These are phyloP conservation scores for Chymomyza fuscimana DNA, from an alignment of 2,888 invertebrate genomes.

Conservation along the genomic window DNA sequence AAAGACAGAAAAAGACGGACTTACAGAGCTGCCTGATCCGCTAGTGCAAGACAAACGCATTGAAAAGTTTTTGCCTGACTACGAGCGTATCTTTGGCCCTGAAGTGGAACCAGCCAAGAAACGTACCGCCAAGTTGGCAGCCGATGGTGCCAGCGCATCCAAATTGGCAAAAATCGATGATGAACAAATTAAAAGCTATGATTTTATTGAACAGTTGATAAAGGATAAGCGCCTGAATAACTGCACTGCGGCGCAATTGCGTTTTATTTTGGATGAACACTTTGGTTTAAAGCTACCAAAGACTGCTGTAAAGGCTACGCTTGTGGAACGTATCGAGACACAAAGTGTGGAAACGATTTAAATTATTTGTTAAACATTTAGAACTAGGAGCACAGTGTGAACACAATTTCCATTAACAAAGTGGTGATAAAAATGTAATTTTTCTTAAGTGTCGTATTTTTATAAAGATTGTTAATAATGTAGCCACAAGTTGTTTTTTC, in stretches of 20 bases:
- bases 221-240: conserved; percentile 42
- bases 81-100: conserved; percentile 60
- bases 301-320: conserved; percentile 47
- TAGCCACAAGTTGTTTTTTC: background rate
- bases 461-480: background rate
- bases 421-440: background rate
- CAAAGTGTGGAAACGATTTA: conserved; percentile 7
- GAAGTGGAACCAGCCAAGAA: conserved; percentile 61
- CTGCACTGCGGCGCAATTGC: conserved; percentile 65
- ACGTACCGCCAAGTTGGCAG: conserved; percentile 37
- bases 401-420: background rate
- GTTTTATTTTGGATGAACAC: conserved; percentile 56
- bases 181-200: conserved; percentile 46
- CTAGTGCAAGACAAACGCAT: conserved; percentile 75
- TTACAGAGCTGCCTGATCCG: conserved; percentile 67
- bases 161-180: conserved; percentile 64
- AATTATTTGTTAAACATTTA: background rate
- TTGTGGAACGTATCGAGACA: conserved; percentile 53
- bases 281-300: conserved; percentile 48
- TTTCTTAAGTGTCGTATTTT: background rate
- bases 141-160: conserved; percentile 28
- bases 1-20: conserved; percentile 80
- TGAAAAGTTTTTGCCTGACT: conserved; percentile 57
- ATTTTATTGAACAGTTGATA: conserved; percentile 55
- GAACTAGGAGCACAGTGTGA: background rate